A percentile compares a stretch with the other conserved stretches of the same genome.
Conservation (phyloP, 23 tunicate genomes). For the Halocynthia aurantium region DNA sequence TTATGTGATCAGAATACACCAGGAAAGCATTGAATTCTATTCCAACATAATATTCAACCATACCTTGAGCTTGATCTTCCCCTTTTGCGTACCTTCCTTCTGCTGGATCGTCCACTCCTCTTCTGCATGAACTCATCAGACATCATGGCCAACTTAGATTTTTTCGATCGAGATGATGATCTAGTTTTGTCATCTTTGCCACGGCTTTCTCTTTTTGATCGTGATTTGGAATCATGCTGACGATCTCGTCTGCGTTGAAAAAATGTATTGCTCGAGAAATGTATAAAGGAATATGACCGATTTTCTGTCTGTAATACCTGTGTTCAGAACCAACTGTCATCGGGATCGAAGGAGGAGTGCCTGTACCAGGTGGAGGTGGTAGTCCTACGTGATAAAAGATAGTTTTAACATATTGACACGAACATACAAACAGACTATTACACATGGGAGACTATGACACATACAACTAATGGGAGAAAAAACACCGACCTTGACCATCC, state of each 20-base stretch:
- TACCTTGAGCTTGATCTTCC: conserved; percentile 10
- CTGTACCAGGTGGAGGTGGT: conserved; percentile 56
- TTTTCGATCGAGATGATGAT: conserved; percentile 24
- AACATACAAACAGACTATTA: background rate
- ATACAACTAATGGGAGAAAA: background rate
- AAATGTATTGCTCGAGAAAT: background rate
- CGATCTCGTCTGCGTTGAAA: too few species aligned
- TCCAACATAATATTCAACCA: background rate
- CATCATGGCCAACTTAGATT: conserved; percentile 69
- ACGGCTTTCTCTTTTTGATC: background rate
- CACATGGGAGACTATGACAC: too few species aligned
- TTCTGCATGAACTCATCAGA: conserved; percentile 70
- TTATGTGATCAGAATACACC: too few species aligned
- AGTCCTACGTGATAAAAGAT: conserved; percentile 2
- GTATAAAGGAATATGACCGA: background rate
- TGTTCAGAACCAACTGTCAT: background rate
- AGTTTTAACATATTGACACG: background rate
- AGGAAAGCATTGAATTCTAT: too few species aligned
- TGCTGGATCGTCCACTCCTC: background rate
- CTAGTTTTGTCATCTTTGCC: background rate
- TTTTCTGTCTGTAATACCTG: background rate
- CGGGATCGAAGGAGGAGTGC: conserved; percentile 18
- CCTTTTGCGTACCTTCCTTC: background rate
- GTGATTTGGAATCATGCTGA: background rate
- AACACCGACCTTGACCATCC: conserved; percentile 1